Base-by-base conservation (phyloP, 92 coral and sea anemone species). In the Porites evermanni region DNA sequence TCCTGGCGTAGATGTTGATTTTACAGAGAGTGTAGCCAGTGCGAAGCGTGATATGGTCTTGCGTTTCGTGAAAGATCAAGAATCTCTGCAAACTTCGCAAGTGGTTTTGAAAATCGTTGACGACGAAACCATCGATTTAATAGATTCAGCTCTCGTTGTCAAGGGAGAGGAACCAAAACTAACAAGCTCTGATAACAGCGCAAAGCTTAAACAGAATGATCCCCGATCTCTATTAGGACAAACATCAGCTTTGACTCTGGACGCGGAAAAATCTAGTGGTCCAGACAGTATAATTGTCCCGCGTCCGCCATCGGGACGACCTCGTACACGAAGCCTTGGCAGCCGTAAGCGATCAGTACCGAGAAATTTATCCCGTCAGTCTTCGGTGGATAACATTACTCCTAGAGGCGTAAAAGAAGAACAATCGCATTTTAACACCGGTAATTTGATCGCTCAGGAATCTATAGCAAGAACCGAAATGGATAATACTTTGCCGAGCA, bases 11-110 rank as follows among this genome's bases (percentile, higher is more conserved):
- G 89, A 90, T 14, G 47, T 38, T 38, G 93, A 90, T 9, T 53
- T 92, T 75, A 91, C 90, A 8, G 88, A 85, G 19, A 90, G 81
- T 50, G 79, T 93, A n/a, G 70, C 82, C 20, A 79, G 86, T 71
- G 99, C 99, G 1, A 97, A 97, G 66, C 90, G 93, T 10, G 97
- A 97, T 53, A 71, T 97, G 78, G 94, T 97, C 11, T 24, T 97
- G 89, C 97, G 98, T 24, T 97, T 97, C 79, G 94, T 97, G 9
- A 92, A 91, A 44, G 99, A 97, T 24, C 99, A 97, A 72, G 99
- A 97, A 79, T 77, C 94, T 3, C 81, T 97, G 44, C 99, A 97
- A 58, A 97, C 99, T 9, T 93, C 97, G 3, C 97, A 93, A 83
- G 95, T 90, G 53, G 96, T 89, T 16, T 26, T 92, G 51, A 95